Evolutionary conservation across 2,113 vertebrate species (phyloP).

Genomic region (Charina bottae): DNA sequence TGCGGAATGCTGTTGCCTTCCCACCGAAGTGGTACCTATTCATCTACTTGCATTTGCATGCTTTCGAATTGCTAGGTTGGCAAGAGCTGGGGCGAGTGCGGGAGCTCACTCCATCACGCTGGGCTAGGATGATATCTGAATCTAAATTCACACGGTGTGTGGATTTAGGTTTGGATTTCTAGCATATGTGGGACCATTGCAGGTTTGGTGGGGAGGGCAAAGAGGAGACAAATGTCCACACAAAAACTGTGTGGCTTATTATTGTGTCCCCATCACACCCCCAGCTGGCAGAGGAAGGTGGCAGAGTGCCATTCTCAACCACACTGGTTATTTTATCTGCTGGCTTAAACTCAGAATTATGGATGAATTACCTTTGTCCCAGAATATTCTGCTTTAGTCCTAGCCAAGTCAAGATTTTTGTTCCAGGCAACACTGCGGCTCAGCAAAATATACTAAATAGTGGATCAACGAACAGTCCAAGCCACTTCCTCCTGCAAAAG

Average conservation of each 20-base stretch:
- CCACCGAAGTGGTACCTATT: too few relatives aligned
- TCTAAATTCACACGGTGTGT: background rate
- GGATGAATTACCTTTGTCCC: background rate
- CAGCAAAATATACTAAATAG: background rate
- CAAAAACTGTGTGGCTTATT: background rate
- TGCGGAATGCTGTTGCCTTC: too few relatives aligned
- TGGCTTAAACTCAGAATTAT: background rate
- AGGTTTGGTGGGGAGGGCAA: too few relatives aligned
- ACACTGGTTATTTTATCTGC: conserved; percentile 2
- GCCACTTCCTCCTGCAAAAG: background rate
- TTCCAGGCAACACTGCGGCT: background rate
- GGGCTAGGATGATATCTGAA: background rate
- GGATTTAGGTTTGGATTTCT: background rate
- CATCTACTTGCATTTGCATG: too few relatives aligned
- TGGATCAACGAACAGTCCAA: background rate
- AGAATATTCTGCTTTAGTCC: background rate
- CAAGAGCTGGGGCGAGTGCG: too few relatives aligned
- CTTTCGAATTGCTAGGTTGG: too few relatives aligned
- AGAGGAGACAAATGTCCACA: background rate
- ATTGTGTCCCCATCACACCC: background rate
- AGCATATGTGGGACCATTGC: background rate
- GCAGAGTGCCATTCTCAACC: background rate
- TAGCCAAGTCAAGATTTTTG: background rate
- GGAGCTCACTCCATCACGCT: too few relatives aligned
- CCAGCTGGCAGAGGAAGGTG: background rate